Percentiles rank a stretch among this genome's conserved stretches.
These are phyloP conservation scores for Zaprionus kolodkinae DNA, from an alignment of 1,140 invertebrate genomes.

Conservation along the genomic window DNA sequence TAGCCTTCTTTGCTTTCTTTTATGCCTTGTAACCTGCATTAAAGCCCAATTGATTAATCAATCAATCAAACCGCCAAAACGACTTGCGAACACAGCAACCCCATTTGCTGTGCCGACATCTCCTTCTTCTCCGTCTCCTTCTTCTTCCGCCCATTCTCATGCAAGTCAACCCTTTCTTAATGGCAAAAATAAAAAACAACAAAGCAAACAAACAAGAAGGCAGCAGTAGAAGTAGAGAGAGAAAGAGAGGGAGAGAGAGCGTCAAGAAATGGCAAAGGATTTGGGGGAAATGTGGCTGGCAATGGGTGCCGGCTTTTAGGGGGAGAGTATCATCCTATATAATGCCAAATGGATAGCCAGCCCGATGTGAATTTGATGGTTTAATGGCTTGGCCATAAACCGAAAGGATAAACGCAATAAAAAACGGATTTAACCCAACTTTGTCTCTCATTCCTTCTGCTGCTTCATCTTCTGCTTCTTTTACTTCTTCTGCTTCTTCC, in stretches of 20 bases:
- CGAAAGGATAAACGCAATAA: conserved; percentile 62
- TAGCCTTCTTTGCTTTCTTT: neutral
- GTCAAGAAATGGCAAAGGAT: neutral
- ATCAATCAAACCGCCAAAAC: conserved; percentile 34
- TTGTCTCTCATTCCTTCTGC: neutral
- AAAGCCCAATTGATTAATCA: conserved; percentile 37
- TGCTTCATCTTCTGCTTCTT: neutral
- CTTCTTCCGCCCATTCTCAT: neutral
- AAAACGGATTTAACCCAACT: conserved; percentile 42
- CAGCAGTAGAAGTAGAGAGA: neutral
- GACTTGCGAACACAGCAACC: conserved; percentile 15
- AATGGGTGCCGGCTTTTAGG: too few relatives aligned
- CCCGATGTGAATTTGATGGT: conserved; percentile 65
- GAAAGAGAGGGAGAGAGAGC: neutral
- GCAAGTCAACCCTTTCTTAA: conserved; percentile 36
- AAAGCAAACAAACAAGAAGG: conserved; percentile 14
- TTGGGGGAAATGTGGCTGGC: neutral
- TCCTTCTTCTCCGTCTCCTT: neutral
- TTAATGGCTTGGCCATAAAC: conserved; percentile 60
- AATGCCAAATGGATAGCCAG: conserved; percentile 45
- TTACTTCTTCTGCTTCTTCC: neutral
- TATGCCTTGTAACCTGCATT: conserved; percentile 3
- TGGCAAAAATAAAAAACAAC: conserved; percentile 4
- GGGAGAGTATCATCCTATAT: neutral
- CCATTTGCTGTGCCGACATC: neutral